phyloP scores from a whole-genome alignment of 2,888 invertebrate genomes.

The Nephrotoma flavescens region DNA sequence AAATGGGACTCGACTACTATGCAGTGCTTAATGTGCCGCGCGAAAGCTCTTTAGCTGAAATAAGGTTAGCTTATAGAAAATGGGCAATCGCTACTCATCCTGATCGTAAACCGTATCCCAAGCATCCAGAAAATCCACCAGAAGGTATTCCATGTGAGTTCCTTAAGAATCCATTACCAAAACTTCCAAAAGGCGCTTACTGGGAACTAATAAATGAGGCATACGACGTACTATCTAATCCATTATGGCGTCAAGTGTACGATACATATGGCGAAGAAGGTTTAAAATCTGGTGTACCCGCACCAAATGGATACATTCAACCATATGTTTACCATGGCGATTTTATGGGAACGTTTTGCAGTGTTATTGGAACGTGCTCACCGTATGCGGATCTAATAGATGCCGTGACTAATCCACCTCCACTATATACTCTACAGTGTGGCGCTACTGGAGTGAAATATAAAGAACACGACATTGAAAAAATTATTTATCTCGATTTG shows the following conservation, averaged over 20 bases:
- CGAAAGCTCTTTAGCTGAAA: conserved; percentile 46
- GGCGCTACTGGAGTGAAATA: conserved; percentile 47
- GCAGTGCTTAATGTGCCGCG: conserved; percentile 54
- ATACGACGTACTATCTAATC: conserved; percentile 59
- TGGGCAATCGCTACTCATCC: conserved; percentile 36
- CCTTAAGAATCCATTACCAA: conserved; percentile 16
- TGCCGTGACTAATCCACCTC: conserved; percentile 44
- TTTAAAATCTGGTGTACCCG: conserved; percentile 62
- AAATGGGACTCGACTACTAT: conserved; percentile 50
- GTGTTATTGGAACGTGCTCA: conserved; percentile 71
- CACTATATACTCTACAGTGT: conserved; percentile 44
- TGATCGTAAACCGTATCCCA: conserved; percentile 25
- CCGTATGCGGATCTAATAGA: conserved; percentile 67
- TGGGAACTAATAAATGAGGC: conserved; percentile 50
- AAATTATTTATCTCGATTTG: conserved; percentile 41
- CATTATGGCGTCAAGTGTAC: conserved; percentile 56
- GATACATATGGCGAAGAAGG: conserved; percentile 85
- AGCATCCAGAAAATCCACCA: conserved; percentile 40
- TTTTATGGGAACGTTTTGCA: conserved; percentile 45
- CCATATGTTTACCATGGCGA: conserved; percentile 74
- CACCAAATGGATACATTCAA: conserved; percentile 49
- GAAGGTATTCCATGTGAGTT: conserved; percentile 16
- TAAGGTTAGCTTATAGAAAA: conserved; percentile 48
- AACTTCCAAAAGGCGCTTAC: conserved; percentile 18
- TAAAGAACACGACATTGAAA: conserved; percentile 43